These are phyloP conservation scores for Diogma glabrata DNA, from an alignment of 2,888 invertebrate species.

Conservation along the genomic window DNA sequence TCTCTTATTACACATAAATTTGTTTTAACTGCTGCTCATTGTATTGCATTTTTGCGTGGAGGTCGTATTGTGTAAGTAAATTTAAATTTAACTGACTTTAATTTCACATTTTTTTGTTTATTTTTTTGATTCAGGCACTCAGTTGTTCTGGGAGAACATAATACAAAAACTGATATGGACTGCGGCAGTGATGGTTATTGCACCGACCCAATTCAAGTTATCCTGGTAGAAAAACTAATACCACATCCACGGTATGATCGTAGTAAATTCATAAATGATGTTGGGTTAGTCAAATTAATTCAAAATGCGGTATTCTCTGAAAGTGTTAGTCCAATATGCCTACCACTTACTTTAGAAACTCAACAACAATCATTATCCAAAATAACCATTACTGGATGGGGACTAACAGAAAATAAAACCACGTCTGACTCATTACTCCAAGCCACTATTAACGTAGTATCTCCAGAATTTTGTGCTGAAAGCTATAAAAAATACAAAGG, in stretches of 20 bases:
- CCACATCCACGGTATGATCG: constrained; percentile 42
- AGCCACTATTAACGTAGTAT: not conserved
- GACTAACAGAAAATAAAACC: constrained; percentile 38
- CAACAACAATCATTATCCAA: constrained; percentile 28
- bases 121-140: constrained; percentile 16
- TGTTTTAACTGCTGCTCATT: constrained; percentile 32
- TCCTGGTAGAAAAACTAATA: constrained; percentile 28
- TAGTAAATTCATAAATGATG: constrained; percentile 39
- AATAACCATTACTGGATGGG: constrained; percentile 45
- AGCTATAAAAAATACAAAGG: constrained; percentile 3
- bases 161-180: constrained; percentile 19
- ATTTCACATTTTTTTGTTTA: not conserved
- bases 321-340: constrained; percentile 40
- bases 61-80: not conserved
- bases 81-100: not conserved
- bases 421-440: constrained; percentile 7
- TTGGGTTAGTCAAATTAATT: constrained; percentile 42
- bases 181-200: constrained; percentile 26
- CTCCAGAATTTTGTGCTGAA: not conserved
- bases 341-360: constrained; percentile 35
- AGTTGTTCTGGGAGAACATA: constrained; percentile 25
- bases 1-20: constrained; percentile 27
- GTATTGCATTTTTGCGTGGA: constrained; percentile 18
- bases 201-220: constrained; percentile 34
- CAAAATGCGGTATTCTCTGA: constrained; percentile 27